A percentile compares a stretch with the other conserved stretches of the same genome.
Conservation (phyloP, 2,888 invertebrate genomes). For the Trissolcus brochymenae region DNA sequence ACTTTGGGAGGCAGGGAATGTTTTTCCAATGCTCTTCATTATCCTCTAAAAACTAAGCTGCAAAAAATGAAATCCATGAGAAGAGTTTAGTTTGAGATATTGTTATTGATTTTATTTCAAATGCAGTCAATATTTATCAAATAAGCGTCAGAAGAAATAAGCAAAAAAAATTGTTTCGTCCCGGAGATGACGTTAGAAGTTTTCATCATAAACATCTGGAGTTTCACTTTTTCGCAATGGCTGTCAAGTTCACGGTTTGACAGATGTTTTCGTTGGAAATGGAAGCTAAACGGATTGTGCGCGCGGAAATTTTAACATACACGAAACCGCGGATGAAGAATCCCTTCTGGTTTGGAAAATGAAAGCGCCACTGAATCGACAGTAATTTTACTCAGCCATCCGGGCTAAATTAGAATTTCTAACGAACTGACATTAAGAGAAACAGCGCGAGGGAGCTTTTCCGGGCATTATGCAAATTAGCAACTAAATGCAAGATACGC, state of each 20-base stretch:
- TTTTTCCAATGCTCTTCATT: no score
- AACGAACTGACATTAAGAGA: conserved; percentile 59
- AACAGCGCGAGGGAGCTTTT: conserved; percentile 18
- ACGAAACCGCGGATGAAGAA: conserved; percentile 2
- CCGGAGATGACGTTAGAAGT: no score
- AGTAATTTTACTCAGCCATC: conserved; percentile 34
- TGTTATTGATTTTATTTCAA: no score
- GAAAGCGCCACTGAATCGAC: conserved; percentile 10
- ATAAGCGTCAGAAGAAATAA: no score
- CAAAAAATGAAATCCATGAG: no score
- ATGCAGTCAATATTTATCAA: no score
- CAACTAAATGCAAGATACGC: conserved; percentile 29
- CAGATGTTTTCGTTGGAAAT: conserved; percentile 1
- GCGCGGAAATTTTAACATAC: not conserved
- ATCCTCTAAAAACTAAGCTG: no score
- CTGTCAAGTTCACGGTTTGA: not conserved
- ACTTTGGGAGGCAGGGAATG: no score
- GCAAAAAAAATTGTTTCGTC: no score
- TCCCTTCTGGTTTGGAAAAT: conserved; percentile 4
- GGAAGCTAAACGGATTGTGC: conserved; percentile 2
- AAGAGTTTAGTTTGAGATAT: no score
- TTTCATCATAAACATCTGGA: no score
- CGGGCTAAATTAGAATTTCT: conserved; percentile 66
- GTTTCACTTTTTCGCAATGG: no score
- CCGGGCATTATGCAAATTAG: conserved; percentile 47